Base-by-base conservation (phyloP, 53 echinoderm and acorn worm genomes). In the Zoroaster sp. region DNA sequence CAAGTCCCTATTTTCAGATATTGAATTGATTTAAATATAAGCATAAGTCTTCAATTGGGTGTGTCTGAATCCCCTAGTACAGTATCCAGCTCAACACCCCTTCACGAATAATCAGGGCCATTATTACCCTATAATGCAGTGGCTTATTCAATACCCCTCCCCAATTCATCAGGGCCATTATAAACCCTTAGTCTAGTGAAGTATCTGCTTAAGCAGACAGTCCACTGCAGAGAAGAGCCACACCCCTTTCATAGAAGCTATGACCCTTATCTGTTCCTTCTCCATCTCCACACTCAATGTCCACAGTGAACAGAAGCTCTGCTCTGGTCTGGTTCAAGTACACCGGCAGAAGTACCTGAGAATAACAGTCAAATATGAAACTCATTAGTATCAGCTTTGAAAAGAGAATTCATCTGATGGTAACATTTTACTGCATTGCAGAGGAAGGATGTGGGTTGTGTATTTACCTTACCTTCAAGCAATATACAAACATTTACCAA, bases 321-420 rank as follows among this genome's bases (percentile, higher is more conserved):
- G 94, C 99, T 47, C 99, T 72, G 71, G 99, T 98, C 74, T 98
- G 99, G 90, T 98, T 98, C 90, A 96, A 89, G 90, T 98, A 98
- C 77, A 98, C 99, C 42, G 99, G 99, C n/a, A 98, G 92, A 31
- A 87, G 87, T 14, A 98, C 94, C 95, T 95, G 80, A 43, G 3
- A 2, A 52, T 35, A 46, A 45, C 1, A 77, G 2, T 1, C 0
- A 33, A 9, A 12, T 31, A 74, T 74, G 30, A 4, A 74, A 42
- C 28, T 21, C 7, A 46, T 44, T n/a, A 30, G 33, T 4, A 18
- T 53, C 14, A 21, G 30, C 4, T 31, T 44, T 23, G 17, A 35
- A 32, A 46, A 5, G 7, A 34, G 47, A 45, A n/a, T n/a, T 13
- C 35, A 33, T 32, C 11, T 38, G 35, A 35, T 38, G 39, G 13